These are phyloP conservation scores for Aphelocoma coerulescens DNA, from an alignment of 2,113 vertebrate genomes.

Conservation along the genomic window DNA sequence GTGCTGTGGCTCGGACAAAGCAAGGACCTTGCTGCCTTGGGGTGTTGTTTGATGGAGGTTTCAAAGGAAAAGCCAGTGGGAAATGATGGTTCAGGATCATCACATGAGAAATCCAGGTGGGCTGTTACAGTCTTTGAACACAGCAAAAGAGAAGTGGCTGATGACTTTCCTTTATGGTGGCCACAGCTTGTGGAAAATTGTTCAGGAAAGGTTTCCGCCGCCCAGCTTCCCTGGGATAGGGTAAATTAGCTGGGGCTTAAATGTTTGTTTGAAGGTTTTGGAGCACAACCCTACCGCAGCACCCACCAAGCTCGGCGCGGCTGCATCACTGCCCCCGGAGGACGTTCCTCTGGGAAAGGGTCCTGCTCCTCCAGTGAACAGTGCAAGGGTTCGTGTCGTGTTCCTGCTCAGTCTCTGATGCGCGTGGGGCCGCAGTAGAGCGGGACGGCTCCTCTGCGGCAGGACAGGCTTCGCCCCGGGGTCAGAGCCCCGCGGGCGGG, in stretches of 20 bases:
- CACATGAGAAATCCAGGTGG: neutral
- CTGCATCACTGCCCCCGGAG: neutral
- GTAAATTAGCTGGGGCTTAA: neutral
- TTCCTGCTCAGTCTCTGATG: neutral
- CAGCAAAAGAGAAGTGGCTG: neutral
- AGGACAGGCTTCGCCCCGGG: neutral
- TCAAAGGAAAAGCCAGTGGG: neutral
- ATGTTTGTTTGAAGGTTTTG: neutral
- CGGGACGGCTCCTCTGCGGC: neutral
- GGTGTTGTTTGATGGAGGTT: neutral
- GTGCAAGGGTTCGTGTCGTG: accelerated
- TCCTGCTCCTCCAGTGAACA: neutral
- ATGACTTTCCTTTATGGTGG: neutral
- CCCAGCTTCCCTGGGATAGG: neutral
- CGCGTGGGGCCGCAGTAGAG: neutral
- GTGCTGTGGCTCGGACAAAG: neutral
- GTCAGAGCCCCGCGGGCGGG: neutral
- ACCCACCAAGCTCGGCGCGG: too few relatives aligned
- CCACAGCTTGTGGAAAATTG: neutral
- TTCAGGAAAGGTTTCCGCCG: neutral
- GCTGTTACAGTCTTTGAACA: neutral
- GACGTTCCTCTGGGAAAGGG: neutral
- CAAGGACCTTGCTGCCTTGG: neutral
- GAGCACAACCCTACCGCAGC: neutral
- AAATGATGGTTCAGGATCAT: neutral